Percentiles rank a stretch among this genome's conserved stretches.
Evolutionary conservation across 2,888 invertebrate species (phyloP).

Genomic region (Acleris sparsana): DNA sequence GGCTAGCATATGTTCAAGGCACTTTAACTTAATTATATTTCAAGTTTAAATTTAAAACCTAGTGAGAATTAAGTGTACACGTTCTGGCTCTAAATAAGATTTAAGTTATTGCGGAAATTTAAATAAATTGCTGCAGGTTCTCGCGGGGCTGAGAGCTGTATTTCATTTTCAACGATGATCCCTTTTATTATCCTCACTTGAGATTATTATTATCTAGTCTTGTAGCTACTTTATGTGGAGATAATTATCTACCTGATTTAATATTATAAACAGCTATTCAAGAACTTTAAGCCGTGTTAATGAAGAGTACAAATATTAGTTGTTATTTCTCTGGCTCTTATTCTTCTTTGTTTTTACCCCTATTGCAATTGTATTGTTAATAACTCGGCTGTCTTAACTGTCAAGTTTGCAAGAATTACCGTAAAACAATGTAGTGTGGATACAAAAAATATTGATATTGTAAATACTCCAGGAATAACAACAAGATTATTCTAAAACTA

Average conservation of each 20-base stretch:
- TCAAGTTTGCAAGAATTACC: too few relatives aligned
- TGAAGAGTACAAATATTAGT: too few relatives aligned
- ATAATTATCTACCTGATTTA: too few relatives aligned
- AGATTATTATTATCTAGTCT: slow-evolving; percentile 13
- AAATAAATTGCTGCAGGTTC: slow-evolving; percentile 30
- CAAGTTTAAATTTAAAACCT: slow-evolving; percentile 53
- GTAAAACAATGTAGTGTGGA: too few relatives aligned
- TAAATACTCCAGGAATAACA: not conserved
- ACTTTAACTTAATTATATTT: slow-evolving; percentile 64
- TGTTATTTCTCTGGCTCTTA: too few relatives aligned
- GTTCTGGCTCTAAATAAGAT: slow-evolving; percentile 39
- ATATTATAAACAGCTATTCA: too few relatives aligned
- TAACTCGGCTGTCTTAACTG: too few relatives aligned
- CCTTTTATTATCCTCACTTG: slow-evolving; percentile 15
- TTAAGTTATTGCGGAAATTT: slow-evolving; percentile 34
- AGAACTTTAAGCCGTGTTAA: too few relatives aligned
- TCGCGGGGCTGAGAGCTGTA: slow-evolving; percentile 18
- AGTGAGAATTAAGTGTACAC: slow-evolving; percentile 46
- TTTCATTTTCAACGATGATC: slow-evolving; percentile 24
- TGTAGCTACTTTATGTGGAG: slow-evolving; percentile 1
- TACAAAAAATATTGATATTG: too few relatives aligned
- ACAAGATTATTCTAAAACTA: not conserved
- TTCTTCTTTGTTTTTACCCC: too few relatives aligned
- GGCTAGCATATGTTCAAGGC: slow-evolving; percentile 71
- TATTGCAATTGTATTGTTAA: too few relatives aligned